Conservation (phyloP, 2,888 invertebrate genomes). For the Sisyra nigra region DNA sequence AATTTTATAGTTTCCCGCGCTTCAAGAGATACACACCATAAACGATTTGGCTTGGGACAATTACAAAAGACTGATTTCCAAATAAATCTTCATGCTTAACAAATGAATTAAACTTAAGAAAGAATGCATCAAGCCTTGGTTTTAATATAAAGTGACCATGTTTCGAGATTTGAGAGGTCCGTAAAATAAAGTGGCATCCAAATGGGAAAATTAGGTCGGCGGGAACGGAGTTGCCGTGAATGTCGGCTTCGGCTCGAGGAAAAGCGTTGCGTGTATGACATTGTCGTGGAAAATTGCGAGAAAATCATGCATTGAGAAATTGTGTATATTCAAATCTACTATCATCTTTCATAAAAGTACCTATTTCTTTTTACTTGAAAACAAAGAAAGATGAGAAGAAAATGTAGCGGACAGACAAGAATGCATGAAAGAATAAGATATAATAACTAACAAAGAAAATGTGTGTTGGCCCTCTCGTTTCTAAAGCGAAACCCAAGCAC, state of each 20-base stretch:
- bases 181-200: too few species aligned
- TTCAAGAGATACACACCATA: too few species aligned
- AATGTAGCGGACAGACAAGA: constrained; percentile 7
- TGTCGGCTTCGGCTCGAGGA: neutral
- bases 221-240: neutral
- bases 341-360: constrained; percentile 8
- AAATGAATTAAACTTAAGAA: too few species aligned
- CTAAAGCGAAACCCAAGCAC: constrained; percentile 7
- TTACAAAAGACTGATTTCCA: too few species aligned
- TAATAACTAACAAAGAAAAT: constrained; percentile 10
- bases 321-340: constrained; percentile 8
- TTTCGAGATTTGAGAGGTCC: too few species aligned
- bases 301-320: too few species aligned
- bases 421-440: constrained; percentile 9
- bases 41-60: too few species aligned
- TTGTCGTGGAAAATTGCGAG: neutral
- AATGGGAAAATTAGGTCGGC: neutral
- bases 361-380: constrained; percentile 7
- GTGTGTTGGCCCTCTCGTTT: constrained; percentile 6
- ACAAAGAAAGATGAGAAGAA: constrained; percentile 9
- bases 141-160: too few species aligned
- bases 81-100: too few species aligned
- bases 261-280: neutral
- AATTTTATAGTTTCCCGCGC: too few species aligned
- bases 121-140: too few species aligned